Conservation (phyloP, 2,113 vertebrate genomes). For the Lophotis ruficrista region DNA sequence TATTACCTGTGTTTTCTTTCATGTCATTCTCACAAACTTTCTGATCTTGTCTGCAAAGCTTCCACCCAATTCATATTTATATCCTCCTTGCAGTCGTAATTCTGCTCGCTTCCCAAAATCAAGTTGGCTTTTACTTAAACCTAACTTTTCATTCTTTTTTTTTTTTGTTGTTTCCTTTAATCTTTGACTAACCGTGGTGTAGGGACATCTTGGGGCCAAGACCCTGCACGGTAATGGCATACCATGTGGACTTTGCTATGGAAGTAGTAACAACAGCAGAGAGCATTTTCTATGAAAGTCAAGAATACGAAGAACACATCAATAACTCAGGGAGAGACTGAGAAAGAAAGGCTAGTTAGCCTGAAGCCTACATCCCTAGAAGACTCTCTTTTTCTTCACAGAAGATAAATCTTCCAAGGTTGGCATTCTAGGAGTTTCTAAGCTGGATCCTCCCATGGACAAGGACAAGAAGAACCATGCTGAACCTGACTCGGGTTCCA, state of each 20-base stretch:
- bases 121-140: not conserved
- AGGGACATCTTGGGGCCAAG: not conserved
- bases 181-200: not conserved
- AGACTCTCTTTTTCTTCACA: not conserved
- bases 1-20: not conserved
- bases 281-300: not conserved
- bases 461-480: not conserved
- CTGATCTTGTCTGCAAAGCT: not conserved
- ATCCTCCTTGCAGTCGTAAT: not conserved
- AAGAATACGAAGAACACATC: not conserved
- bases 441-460: not conserved
- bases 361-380: not conserved
- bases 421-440: not conserved
- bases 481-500: not conserved
- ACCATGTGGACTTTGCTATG: not conserved
- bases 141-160: not conserved
- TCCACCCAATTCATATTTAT: not conserved
- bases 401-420: not conserved
- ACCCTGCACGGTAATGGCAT: not conserved
- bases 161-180: not conserved
- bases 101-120: not conserved
- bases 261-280: not conserved
- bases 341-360: not conserved
- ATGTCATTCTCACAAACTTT: not conserved
- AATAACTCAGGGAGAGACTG: not conserved